Evolutionary conservation across 1,140 invertebrate genomes (phyloP), one percentile per base, ranked within the genome.

Genomic region (Glomeris maerens): DNA sequence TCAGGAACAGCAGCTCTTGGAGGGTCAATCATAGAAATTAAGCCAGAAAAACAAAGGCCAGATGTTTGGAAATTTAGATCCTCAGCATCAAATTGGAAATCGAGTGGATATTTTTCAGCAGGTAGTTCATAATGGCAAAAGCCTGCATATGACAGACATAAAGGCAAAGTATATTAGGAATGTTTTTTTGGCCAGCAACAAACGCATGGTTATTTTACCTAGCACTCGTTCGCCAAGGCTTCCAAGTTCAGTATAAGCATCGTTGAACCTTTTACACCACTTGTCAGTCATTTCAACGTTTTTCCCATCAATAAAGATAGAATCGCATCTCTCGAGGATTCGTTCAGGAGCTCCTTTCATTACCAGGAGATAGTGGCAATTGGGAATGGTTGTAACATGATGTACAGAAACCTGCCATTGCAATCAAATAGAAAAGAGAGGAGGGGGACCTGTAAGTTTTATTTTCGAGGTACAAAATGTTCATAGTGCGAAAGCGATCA

Each of bases 291-390:
- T 26, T 13, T 59, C 78, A 67, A 90, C 86, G 61, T 95, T 90
- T 68, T 95, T 86, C 58, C 94, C 93, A 59, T 94, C 86, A 60
- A 96, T 91, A 64, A 95, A 85, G 53, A 98, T 96, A 27, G 88
- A 91, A 42, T 81, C 79, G 73, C 92, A 98, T 27, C 90, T 77
- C 64, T 98, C 95, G 49, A 99, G 74, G 61, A 99, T 96, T 60
- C 94, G 78, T 71, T 99, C 96, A 2, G 96, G 95, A 3, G 96
- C 96, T 40, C 96, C 96, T 77, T 99, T 99, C 95, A 99, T 98
- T 14, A 98, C 94, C 55, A 99, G 72, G 58, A 98, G 70, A 66
- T 93, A 86, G 44, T 87, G 76, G 2, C 85, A 85, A 65, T 96
- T 89, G 17, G 40, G 40, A 21, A 21, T 21, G 4, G 5, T 42